Evolutionary conservation across 2,888 invertebrate species (phyloP), one percentile per base, ranked within the genome.

Genomic region (Tachystola acroxantha): DNA sequence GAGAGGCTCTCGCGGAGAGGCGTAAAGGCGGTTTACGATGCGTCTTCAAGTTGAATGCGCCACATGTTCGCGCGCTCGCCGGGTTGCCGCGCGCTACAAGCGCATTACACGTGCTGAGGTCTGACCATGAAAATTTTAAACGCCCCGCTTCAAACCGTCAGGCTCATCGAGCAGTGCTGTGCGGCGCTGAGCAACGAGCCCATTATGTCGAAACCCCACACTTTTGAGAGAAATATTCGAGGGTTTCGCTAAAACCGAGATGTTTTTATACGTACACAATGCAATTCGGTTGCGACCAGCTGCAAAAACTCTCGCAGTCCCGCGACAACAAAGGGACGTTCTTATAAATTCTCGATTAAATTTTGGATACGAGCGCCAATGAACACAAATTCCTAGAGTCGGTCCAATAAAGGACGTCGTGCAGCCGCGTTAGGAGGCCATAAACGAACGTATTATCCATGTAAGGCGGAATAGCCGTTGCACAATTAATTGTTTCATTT

Each of bases 401-500:
- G 78, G 84, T 79, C 77, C 84, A 82, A 85, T 85, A 85, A 81
- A 84, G 82, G 84, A 82, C 78, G 81, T 67, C 73, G 70, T 82
- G 84, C 84, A 85, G 80, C 82, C 85, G 80, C 85, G 86, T 82
- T 85, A 85, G 86, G 81, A 81, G 81, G 73, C 84, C 75, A 85
- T 85, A 85, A 85, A 86, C 85, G 86, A 80, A 82, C 85, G 84
- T 84, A 85, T 86, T 86, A 86, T 85, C 86, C 86, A 86, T 86
- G 85, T 86, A 86, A 86, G 86, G 84, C 86, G 82, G 75, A 82
- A 86, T 86, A 84, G 85, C 86, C 86, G 85, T 86, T 86, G 85
- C 86, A 86, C 86, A 86, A 86, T 86, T 86, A 86, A 86, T 86
- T 86, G 86, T 86, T 86, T 86, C 85, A 86, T 86, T 86, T 86